A percentile compares a stretch with the other conserved stretches of the same genome.
Conservation (phyloP, 2,888 invertebrate species). For the Melitaea athalia region DNA sequence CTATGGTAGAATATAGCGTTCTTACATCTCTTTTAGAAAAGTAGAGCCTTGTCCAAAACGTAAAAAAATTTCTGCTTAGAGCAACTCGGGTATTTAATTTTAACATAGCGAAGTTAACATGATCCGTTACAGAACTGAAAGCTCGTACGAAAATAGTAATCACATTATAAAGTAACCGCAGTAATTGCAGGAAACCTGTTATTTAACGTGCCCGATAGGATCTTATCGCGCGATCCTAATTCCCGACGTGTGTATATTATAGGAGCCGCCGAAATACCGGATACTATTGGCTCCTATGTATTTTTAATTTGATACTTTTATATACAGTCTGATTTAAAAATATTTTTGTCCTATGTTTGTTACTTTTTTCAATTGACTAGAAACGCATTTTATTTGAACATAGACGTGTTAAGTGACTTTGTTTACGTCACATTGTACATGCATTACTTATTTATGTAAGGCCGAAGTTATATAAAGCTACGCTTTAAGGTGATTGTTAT, state of each 20-base stretch:
- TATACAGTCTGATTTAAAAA: constrained; percentile 50
- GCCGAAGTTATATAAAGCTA: background rate
- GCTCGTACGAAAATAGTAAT: constrained; percentile 75
- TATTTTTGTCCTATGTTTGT: background rate
- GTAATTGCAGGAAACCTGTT: constrained; percentile 81
- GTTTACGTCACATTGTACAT: too few species aligned
- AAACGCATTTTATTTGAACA: too few species aligned
- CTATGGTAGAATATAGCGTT: too few species aligned
- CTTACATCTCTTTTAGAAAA: too few species aligned
- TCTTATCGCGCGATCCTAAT: constrained; percentile 79
- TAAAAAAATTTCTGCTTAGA: background rate
- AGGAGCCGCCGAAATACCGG: constrained; percentile 77
- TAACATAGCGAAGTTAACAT: background rate
- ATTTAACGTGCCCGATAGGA: constrained; percentile 78
- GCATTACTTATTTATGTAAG: too few species aligned
- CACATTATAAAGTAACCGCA: constrained; percentile 79
- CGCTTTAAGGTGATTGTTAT: background rate
- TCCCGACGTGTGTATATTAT: constrained; percentile 80
- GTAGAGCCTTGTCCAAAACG: too few species aligned
- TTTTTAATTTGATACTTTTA: constrained; percentile 30
- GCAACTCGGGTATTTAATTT: background rate
- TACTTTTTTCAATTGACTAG: background rate
- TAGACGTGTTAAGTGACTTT: too few species aligned
- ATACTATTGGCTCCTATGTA: constrained; percentile 42
- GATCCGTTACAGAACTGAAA: constrained; percentile 50